Conservation (phyloP, 1,140 invertebrate genomes). For the Venturia canescens region DNA sequence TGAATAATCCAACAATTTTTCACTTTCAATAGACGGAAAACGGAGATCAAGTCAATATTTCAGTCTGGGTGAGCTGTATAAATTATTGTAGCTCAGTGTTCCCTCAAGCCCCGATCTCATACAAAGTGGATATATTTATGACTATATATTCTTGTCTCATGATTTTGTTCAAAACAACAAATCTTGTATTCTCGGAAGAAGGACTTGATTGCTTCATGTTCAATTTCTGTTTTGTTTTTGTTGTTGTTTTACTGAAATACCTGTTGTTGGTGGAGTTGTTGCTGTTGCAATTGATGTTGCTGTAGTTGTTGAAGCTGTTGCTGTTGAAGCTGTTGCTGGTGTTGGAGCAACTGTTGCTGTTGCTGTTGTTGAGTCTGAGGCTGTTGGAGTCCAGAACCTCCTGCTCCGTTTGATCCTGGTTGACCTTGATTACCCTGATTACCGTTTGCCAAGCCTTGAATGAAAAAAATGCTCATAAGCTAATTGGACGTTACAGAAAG, state of each 20-base stretch:
- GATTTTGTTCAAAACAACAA: conserved; percentile 7
- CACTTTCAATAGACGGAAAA: conserved; percentile 17
- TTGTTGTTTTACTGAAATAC: conserved; percentile 55
- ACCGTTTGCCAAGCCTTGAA: conserved; percentile 52
- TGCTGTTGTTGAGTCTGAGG: conserved; percentile 54
- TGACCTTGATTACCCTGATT: conserved; percentile 45
- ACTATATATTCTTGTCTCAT: not conserved
- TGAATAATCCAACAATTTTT: conserved; percentile 37
- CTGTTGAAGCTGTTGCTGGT: conserved; percentile 70
- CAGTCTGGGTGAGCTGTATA: not conserved
- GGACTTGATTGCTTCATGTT: conserved; percentile 14
- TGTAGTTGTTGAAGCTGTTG: conserved; percentile 75
- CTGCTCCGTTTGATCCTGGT: conserved; percentile 49
- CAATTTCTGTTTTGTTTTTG: conserved; percentile 27
- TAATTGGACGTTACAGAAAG: not conserved
- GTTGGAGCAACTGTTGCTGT: conserved; percentile 61
- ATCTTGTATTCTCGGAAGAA: conserved; percentile 6
- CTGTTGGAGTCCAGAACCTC: conserved; percentile 57
- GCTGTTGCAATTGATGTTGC: conserved; percentile 68
- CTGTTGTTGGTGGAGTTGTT: conserved; percentile 66
- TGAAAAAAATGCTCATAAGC: conserved; percentile 1
- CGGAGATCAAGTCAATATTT: not conserved
- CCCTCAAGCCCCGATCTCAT: not conserved
- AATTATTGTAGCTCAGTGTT: not conserved
- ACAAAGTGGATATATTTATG: conserved; percentile 10